These are phyloP conservation scores for Pseudomyrmex pallidus DNA, from an alignment of 1,140 invertebrate genomes.

Conservation along the genomic window DNA sequence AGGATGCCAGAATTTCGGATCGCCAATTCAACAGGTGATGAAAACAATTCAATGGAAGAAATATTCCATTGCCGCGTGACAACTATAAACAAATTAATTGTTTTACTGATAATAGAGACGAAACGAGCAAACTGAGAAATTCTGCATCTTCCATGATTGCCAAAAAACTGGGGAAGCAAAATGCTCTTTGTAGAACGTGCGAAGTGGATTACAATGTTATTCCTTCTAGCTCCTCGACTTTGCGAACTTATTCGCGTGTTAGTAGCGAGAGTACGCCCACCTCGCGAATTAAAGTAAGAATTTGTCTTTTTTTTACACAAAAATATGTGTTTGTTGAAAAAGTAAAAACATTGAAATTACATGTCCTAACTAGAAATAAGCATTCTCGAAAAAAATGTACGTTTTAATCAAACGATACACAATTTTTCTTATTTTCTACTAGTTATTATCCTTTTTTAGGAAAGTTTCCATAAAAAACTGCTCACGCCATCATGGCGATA, in stretches of 20 bases:
- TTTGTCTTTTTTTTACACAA: not conserved
- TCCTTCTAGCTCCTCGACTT: not conserved
- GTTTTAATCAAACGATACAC: not conserved
- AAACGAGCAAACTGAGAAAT: not conserved
- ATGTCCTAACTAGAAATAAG: not conserved
- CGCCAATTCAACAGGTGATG: constrained; percentile 16
- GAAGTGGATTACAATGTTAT: not conserved
- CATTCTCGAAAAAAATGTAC: not conserved
- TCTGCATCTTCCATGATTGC: not conserved
- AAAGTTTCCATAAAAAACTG: constrained; percentile 35
- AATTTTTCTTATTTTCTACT: not conserved
- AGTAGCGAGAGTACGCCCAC: constrained; percentile 37
- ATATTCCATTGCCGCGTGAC: not conserved
- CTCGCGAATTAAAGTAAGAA: constrained; percentile 34
- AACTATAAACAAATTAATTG: not conserved
- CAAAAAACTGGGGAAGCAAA: constrained; percentile 5
- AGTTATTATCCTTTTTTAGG: constrained; percentile 23
- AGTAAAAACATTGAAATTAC: not conserved
- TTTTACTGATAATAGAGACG: constrained; percentile 19
- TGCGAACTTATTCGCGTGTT: constrained; percentile 35
- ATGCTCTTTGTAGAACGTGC: not conserved
- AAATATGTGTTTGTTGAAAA: not conserved
- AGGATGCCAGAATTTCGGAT: not conserved
- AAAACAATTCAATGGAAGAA: not conserved
- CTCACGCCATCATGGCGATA: constrained; percentile 30